A percentile compares a stretch with the other conserved stretches of the same genome.
phyloP scores from a whole-genome alignment of 2,888 invertebrate species.

The Ornithoptera priamus region DNA sequence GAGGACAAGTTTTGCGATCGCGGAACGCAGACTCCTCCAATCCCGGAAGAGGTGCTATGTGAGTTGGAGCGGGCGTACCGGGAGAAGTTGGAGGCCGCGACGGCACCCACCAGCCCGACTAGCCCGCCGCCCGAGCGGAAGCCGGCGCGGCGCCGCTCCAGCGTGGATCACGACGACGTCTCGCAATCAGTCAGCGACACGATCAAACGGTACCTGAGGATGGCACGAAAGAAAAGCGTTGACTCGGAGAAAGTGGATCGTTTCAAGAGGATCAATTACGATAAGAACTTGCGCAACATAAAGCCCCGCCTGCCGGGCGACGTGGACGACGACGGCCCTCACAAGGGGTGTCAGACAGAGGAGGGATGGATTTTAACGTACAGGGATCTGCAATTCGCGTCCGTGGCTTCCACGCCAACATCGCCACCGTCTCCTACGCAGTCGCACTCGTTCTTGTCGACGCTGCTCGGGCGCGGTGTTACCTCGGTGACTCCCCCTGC shows the following conservation, averaged over 20 bases:
- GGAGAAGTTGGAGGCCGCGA: constrained; percentile 66
- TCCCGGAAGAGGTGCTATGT: constrained; percentile 78
- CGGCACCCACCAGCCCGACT: constrained; percentile 65
- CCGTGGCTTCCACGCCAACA: constrained; percentile 68
- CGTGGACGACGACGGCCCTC: constrained; percentile 88
- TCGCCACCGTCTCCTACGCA: constrained; percentile 76
- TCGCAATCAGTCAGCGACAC: constrained; percentile 93
- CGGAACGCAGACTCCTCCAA: constrained; percentile 82
- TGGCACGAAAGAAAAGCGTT: constrained; percentile 93
- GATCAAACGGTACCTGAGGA: constrained; percentile 90
- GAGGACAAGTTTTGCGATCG: constrained; percentile 75
- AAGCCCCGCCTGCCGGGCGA: constrained; percentile 88
- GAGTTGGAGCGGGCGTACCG: constrained; percentile 72
- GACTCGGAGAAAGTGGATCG: constrained; percentile 89
- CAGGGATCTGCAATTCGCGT: constrained; percentile 61
- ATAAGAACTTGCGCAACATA: constrained; percentile 90
- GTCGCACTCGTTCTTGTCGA: constrained; percentile 70
- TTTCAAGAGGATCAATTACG: constrained; percentile 93
- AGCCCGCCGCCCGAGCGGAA: constrained; percentile 64
- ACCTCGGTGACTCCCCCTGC: constrained; percentile 64
- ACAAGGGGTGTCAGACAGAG: constrained; percentile 88
- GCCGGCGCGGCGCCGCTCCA: constrained; percentile 83
- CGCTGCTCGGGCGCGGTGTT: constrained; percentile 61
- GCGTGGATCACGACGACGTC: constrained; percentile 91
- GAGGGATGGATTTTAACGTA: constrained; percentile 85